These are phyloP conservation scores for Chloropsis hardwickii DNA, from an alignment of 2,113 vertebrate genomes.

Conservation along the genomic window DNA sequence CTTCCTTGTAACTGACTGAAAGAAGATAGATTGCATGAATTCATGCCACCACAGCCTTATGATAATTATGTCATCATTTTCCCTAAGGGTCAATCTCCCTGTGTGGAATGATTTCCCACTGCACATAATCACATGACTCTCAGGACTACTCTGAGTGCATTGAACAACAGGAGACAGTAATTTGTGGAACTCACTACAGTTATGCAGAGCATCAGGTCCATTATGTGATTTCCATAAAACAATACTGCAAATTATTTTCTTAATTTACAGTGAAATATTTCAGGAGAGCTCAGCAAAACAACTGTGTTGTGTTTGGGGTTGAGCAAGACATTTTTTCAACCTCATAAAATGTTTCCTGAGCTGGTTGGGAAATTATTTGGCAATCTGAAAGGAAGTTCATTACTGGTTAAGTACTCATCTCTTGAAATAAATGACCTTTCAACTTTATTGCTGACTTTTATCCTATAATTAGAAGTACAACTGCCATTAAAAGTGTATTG, in stretches of 20 bases:
- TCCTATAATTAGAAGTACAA: not conserved
- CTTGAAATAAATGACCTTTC: conserved; percentile 6
- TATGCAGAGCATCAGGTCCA: not conserved
- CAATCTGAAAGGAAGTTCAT: not conserved
- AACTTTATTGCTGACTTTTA: not conserved
- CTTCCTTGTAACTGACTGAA: not conserved
- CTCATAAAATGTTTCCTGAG: not conserved
- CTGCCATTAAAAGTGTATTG: not conserved
- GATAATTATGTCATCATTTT: not conserved
- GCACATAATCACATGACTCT: not conserved
- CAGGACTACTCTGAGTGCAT: not conserved
- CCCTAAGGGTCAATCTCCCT: not conserved
- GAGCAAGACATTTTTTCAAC: not conserved
- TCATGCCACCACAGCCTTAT: not conserved
- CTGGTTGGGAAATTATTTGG: not conserved
- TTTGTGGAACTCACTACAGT: not conserved
- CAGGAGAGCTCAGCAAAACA: not conserved
- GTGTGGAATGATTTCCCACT: not conserved
- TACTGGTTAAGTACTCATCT: not conserved
- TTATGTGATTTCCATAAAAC: not conserved
- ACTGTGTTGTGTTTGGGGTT: not conserved
- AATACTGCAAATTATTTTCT: not conserved
- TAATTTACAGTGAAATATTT: not conserved
- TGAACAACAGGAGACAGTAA: not conserved
- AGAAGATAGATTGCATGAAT: not conserved